These are phyloP conservation scores for Nyctalus aviator DNA, from an alignment of 2,797 vertebrate genomes.

Conservation along the genomic window DNA sequence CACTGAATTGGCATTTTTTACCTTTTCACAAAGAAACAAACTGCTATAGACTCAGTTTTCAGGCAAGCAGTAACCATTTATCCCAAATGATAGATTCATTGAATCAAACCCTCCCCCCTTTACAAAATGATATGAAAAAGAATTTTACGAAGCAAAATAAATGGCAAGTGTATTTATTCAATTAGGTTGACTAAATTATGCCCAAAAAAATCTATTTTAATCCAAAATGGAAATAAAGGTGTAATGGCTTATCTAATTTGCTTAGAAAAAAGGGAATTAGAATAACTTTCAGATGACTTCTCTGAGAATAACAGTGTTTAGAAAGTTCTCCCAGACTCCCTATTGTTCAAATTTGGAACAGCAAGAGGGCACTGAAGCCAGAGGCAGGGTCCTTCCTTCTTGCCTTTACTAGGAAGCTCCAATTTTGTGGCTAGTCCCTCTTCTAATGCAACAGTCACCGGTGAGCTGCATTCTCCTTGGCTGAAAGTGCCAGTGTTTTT, in stretches of 20 bases:
- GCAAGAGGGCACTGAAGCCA: not conserved
- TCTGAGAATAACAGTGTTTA: not conserved
- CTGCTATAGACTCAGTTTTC: not conserved
- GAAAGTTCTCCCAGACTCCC: not conserved
- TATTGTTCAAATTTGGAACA: not conserved
- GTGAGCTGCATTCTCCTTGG: slow-evolving; percentile 16
- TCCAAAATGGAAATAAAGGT: slow-evolving; percentile 36
- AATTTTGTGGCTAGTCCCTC: not conserved
- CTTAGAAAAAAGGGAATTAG: slow-evolving; percentile 10
- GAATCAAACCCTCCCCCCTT: not conserved
- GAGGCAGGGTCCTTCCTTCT: not conserved
- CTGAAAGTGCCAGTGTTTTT: slow-evolving; percentile 60
- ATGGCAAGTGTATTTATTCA: slow-evolving; percentile 50
- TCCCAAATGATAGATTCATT: not conserved
- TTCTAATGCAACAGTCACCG: not conserved
- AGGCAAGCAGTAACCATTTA: not conserved
- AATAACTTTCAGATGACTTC: not conserved
- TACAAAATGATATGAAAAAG: slow-evolving; percentile 17
- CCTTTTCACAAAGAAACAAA: slow-evolving; percentile 47
- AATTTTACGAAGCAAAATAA: slow-evolving; percentile 65
- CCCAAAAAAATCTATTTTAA: not conserved
- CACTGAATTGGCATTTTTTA: slow-evolving; percentile 5
- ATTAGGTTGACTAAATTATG: slow-evolving; percentile 64
- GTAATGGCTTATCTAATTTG: slow-evolving; percentile 12
- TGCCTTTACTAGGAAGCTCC: not conserved